phyloP scores from a whole-genome alignment of 2,797 vertebrate species.

The Anguilla pacifica region DNA sequence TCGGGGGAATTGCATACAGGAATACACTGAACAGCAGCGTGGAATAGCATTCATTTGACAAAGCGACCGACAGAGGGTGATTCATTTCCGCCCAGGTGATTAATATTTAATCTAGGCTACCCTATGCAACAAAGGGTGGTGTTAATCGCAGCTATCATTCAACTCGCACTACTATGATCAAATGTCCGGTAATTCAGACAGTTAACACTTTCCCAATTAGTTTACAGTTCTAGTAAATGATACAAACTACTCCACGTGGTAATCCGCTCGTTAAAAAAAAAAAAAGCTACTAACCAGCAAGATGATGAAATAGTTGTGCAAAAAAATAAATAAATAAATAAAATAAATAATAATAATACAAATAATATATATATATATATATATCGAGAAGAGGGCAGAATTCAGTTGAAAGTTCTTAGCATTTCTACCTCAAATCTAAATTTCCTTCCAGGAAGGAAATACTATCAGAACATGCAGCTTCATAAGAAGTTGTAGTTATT shows the following conservation, averaged over 20 bases:
- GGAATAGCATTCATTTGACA: neutral
- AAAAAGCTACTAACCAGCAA: too few relatives aligned
- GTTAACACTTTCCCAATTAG: constrained; percentile 61
- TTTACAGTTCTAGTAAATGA: constrained; percentile 20
- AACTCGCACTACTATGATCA: constrained; percentile 57
- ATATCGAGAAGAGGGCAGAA: constrained; percentile 37
- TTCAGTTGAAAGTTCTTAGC: neutral
- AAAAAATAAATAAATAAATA: too few relatives aligned
- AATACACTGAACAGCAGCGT: neutral
- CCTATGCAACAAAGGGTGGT: constrained; percentile 64
- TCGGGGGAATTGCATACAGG: neutral
- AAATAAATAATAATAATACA: too few relatives aligned
- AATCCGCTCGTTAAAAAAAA: neutral
- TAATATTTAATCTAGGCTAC: constrained; percentile 65
- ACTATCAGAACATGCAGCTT: neutral
- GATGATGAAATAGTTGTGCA: neutral
- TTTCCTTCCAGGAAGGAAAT: neutral
- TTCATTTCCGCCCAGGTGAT: constrained; percentile 54
- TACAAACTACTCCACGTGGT: neutral
- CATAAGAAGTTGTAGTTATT: neutral
- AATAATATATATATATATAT: too few relatives aligned
- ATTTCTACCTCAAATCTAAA: neutral
- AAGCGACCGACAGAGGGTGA: constrained; percentile 51
- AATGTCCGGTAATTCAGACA: constrained; percentile 85
- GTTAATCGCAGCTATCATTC: constrained; percentile 49